Conservation (phyloP, 23 tunicate genomes). For the Phallusia fumigata region DNA sequence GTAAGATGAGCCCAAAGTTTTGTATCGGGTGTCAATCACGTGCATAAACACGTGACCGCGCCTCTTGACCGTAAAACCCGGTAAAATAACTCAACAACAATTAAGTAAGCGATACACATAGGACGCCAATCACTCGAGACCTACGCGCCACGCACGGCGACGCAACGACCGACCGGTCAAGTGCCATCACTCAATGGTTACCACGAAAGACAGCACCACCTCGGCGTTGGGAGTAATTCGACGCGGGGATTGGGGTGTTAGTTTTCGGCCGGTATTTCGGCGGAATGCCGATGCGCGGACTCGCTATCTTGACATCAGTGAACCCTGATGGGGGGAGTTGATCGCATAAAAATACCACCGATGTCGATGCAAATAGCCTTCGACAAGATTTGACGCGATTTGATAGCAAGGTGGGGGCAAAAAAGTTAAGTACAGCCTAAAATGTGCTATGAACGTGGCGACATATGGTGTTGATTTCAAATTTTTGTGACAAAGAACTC, state of each 20-base stretch:
- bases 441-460: too few species aligned
- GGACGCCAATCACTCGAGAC: background rate
- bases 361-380: too few species aligned
- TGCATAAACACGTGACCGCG: background rate
- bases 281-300: background rate
- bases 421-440: too few species aligned
- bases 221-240: background rate
- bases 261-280: background rate
- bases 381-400: too few species aligned
- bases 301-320: constrained; percentile 1
- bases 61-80: background rate
- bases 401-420: too few species aligned
- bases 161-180: background rate
- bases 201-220: background rate
- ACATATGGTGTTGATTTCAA: too few species aligned
- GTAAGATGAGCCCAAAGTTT: background rate
- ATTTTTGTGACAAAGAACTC: too few species aligned
- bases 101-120: too few species aligned
- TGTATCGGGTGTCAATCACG: constrained; percentile 1
- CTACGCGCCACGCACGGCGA: background rate
- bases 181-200: background rate
- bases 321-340: background rate
- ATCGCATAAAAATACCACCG: constrained; percentile 2
- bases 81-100: background rate
- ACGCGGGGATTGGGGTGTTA: background rate